These are phyloP conservation scores for Diadegma fenestrale DNA, from an alignment of 2,888 invertebrate species.

Conservation along the genomic window DNA sequence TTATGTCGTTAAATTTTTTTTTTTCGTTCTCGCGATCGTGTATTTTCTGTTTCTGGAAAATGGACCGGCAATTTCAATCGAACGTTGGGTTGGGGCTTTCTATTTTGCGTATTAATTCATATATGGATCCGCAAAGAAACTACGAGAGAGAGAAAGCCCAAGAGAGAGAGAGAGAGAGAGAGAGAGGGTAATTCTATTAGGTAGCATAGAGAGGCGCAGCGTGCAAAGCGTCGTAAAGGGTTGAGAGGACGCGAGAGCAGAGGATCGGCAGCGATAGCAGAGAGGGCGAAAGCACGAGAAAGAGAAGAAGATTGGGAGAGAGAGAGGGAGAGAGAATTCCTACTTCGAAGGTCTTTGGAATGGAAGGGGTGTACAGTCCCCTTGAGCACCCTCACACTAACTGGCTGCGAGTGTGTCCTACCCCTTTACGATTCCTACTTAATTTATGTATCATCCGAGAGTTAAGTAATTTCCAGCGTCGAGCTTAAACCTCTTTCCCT, in stretches of 20 bases:
- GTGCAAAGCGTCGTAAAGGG: constrained; percentile 84
- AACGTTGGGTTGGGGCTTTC: constrained; percentile 61
- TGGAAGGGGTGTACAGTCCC: constrained; percentile 82
- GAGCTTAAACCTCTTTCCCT: constrained; percentile 68
- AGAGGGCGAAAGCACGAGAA: constrained; percentile 42
- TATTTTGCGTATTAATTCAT: constrained; percentile 26
- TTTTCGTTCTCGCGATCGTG: background rate
- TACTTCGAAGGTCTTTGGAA: constrained; percentile 69
- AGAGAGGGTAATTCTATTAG: constrained; percentile 84
- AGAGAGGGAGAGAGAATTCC: constrained; percentile 71
- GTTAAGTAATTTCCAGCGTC: constrained; percentile 84
- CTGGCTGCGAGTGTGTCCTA: constrained; percentile 83
- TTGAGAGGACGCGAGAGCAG: constrained; percentile 74
- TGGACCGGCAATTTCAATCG: constrained; percentile 81
- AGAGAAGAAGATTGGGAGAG: constrained; percentile 72
- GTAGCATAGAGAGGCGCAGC: constrained; percentile 73
- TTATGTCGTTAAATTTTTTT: background rate
- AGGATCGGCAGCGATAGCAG: constrained; percentile 38
- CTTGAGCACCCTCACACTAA: constrained; percentile 85
- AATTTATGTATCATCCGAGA: constrained; percentile 85
- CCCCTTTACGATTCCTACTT: constrained; percentile 84
- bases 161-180: constrained; percentile 52
- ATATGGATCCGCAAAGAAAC: constrained; percentile 15
- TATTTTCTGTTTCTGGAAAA: constrained; percentile 29
- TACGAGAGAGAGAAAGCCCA: constrained; percentile 70